Conservation (phyloP, 1,140 invertebrate genomes). For the Lethocerus indicus region DNA sequence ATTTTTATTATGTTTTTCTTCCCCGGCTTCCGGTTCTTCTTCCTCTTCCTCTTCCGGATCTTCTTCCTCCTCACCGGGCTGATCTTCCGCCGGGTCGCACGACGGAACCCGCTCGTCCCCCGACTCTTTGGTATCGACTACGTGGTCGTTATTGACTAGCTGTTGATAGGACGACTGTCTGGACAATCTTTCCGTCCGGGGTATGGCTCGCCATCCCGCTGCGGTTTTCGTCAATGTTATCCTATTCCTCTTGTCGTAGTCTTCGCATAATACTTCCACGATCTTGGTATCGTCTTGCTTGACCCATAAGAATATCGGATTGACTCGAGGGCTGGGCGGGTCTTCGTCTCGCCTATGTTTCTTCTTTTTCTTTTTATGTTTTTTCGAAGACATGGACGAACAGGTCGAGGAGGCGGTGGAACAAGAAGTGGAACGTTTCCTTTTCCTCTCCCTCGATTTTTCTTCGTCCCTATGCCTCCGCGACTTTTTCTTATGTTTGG, state of each 20-base stretch:
- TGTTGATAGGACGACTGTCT: conserved; percentile 18
- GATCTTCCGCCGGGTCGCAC: background rate
- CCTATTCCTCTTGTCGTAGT: conserved; percentile 66
- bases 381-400: conserved; percentile 12
- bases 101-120: conserved; percentile 9
- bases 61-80: conserved; percentile 12
- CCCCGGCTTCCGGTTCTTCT: background rate
- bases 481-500: conserved; percentile 11
- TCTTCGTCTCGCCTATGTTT: conserved; percentile 10
- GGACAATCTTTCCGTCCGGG: conserved; percentile 22
- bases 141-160: conserved; percentile 16
- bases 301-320: conserved; percentile 67
- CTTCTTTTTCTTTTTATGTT: conserved; percentile 15
- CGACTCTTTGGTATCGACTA: conserved; percentile 19
- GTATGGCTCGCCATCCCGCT: conserved; percentile 63
- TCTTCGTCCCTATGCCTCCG: conserved; percentile 8
- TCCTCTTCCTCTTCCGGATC: conserved; percentile 14
- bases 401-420: conserved; percentile 15
- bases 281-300: conserved; percentile 57
- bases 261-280: conserved; percentile 64
- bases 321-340: conserved; percentile 33
- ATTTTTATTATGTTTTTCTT: conserved; percentile 1
- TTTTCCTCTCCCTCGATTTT: too few species aligned
- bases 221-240: conserved; percentile 61
- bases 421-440: conserved; percentile 15